These are phyloP conservation scores for Stegodyphus dumicola DNA, from an alignment of 1,140 invertebrate genomes.

Conservation along the genomic window DNA sequence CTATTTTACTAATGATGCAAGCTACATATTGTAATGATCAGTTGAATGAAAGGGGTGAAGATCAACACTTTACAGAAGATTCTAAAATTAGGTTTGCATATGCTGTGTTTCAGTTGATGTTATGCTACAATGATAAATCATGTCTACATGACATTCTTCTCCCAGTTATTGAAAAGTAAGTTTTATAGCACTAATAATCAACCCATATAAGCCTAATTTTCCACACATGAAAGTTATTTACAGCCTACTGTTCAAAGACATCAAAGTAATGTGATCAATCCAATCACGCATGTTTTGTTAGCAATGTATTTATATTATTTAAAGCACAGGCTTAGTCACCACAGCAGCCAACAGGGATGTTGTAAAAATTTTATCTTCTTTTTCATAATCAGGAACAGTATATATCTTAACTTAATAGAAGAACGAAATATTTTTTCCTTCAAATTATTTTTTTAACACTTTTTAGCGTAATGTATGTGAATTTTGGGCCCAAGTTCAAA, in stretches of 20 bases:
- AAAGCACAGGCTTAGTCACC: background rate
- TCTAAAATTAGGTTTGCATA: conserved; percentile 11
- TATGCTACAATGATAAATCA: conserved; percentile 8
- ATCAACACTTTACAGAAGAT: background rate
- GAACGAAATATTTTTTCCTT: no score
- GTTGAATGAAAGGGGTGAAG: background rate
- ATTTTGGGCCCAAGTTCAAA: no score
- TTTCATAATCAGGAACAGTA: no score
- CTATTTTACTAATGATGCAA: conserved; percentile 46
- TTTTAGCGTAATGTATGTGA: no score
- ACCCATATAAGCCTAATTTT: background rate
- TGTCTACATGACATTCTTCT: conserved; percentile 29
- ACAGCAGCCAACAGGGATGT: no score
- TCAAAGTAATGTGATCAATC: background rate
- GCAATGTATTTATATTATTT: background rate
- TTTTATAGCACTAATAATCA: background rate
- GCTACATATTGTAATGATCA: background rate
- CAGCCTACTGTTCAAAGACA: background rate
- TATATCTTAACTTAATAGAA: no score
- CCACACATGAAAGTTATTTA: background rate
- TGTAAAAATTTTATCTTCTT: no score
- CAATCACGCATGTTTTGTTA: background rate
- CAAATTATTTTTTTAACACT: no score
- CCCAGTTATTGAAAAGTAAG: conserved; percentile 54
- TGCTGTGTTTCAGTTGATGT: background rate